Evolutionary conservation across 2,888 invertebrate genomes (phyloP).

Genomic region (Cerastis rubricosa): DNA sequence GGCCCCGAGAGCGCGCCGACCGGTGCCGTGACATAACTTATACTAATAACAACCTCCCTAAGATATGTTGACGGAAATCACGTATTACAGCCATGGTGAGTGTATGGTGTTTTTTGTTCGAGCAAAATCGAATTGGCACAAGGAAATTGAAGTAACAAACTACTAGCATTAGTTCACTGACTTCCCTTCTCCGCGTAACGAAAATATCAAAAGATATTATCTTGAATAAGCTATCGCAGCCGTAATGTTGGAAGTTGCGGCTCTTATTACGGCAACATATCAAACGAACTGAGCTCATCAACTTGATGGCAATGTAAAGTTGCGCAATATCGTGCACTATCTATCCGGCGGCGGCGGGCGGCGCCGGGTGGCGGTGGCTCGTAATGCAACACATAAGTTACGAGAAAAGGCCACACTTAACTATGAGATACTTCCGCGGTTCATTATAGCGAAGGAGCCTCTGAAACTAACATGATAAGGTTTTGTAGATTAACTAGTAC

Average conservation of each 20-base stretch:
- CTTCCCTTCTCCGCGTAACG: conserved; percentile 22
- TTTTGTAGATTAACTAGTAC: conserved; percentile 10
- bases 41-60: conserved; percentile 66
- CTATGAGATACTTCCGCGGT: conserved; percentile 21
- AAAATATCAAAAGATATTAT: conserved; percentile 41
- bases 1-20: conserved; percentile 71
- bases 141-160: conserved; percentile 47
- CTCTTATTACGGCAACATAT: conserved; percentile 44
- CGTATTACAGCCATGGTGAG: conserved; percentile 63
- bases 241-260: conserved; percentile 31
- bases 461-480: conserved; percentile 11
- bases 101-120: conserved; percentile 47
- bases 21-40: conserved; percentile 70
- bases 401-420: conserved; percentile 22
- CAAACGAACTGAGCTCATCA: conserved; percentile 32
- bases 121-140: conserved; percentile 36
- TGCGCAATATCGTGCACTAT: conserved; percentile 43
- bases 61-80: conserved; percentile 79
- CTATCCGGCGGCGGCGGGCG: conserved; percentile 10
- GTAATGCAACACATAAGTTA: conserved; percentile 39
- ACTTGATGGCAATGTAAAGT: conserved; percentile 39
- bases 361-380: neutral
- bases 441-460: conserved; percentile 17
- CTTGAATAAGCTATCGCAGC: conserved; percentile 28
- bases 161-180: conserved; percentile 32